Evolutionary conservation across 2,888 invertebrate genomes (phyloP).

Genomic region (Tanypteryx hageni): DNA sequence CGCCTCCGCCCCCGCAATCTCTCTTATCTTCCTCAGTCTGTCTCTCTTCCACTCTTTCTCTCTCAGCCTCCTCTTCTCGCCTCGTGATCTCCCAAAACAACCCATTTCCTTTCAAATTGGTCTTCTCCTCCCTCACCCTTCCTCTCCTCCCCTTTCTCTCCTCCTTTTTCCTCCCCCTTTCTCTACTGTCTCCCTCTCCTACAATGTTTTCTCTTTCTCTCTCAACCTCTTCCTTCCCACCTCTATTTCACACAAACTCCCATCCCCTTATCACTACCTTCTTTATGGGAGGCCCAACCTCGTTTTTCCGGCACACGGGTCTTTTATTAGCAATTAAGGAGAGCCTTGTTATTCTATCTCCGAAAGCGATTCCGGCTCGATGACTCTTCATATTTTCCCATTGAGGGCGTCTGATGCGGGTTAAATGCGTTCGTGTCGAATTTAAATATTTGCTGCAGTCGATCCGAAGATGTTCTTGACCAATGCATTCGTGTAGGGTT

Average conservation of each 20-base stretch:
- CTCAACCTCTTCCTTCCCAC: not conserved
- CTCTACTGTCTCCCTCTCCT: not conserved
- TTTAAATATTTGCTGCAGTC: not conserved
- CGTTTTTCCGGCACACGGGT: slow-evolving; percentile 47
- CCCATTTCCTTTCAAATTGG: not conserved
- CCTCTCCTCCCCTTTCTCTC: no score
- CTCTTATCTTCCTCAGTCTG: not conserved
- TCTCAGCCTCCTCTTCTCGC: not conserved
- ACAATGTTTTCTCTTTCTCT: no score
- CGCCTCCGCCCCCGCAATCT: not conserved
- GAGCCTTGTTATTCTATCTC: not conserved
- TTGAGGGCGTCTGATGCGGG: slow-evolving; percentile 37
- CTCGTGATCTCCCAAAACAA: slow-evolving; percentile 17
- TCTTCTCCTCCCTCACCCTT: not conserved
- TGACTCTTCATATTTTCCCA: slow-evolving; percentile 47
- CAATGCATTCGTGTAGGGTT: no score
- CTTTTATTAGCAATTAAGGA: slow-evolving; percentile 6
- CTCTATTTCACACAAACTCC: no score
- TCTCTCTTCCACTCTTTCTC: not conserved
- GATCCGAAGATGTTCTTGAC: not conserved
- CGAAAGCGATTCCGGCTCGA: not conserved
- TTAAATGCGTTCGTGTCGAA: not conserved
- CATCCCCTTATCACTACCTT: no score
- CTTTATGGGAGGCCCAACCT: slow-evolving; percentile 40
- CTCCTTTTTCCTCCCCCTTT: no score